These are phyloP conservation scores for Netelia inedita DNA, from an alignment of 2,888 invertebrate species.

Conservation along the genomic window DNA sequence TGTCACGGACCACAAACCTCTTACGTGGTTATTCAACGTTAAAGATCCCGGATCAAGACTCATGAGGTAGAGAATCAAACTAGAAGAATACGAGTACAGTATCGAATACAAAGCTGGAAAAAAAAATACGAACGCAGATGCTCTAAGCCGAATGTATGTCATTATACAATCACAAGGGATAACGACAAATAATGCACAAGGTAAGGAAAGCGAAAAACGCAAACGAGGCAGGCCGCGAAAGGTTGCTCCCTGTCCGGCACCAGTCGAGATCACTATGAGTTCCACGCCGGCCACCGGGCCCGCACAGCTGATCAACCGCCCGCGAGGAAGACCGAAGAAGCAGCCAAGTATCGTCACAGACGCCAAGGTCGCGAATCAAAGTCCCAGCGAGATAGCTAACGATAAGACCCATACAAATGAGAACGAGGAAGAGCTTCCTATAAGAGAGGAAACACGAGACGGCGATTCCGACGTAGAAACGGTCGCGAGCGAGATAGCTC, in stretches of 20 bases:
- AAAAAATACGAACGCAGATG: conserved; percentile 36
- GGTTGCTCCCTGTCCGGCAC: background rate
- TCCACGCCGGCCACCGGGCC: background rate
- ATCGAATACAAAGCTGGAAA: conserved; percentile 34
- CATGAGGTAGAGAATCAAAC: conserved; percentile 16
- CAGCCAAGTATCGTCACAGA: background rate
- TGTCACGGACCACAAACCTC: conserved; percentile 74
- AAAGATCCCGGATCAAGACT: conserved; percentile 19
- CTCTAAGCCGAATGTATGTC: background rate
- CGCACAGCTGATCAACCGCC: background rate
- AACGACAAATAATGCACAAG: too few species aligned
- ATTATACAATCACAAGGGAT: background rate
- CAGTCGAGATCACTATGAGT: conserved; percentile 3
- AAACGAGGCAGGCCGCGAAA: background rate
- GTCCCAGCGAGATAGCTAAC: conserved; percentile 1
- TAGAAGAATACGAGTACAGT: conserved; percentile 24
- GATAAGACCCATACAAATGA: conserved; percentile 12
- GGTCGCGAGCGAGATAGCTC: background rate
- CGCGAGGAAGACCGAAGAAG: background rate
- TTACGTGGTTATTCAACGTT: conserved; percentile 9
- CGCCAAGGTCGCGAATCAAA: background rate
- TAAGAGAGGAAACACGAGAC: background rate
- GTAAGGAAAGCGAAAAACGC: background rate
- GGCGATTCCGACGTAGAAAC: conserved; percentile 1
- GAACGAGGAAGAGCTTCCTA: conserved; percentile 7